Base-by-base conservation (phyloP, 2,888 invertebrate species). In the Rhagonycha fulva region DNA sequence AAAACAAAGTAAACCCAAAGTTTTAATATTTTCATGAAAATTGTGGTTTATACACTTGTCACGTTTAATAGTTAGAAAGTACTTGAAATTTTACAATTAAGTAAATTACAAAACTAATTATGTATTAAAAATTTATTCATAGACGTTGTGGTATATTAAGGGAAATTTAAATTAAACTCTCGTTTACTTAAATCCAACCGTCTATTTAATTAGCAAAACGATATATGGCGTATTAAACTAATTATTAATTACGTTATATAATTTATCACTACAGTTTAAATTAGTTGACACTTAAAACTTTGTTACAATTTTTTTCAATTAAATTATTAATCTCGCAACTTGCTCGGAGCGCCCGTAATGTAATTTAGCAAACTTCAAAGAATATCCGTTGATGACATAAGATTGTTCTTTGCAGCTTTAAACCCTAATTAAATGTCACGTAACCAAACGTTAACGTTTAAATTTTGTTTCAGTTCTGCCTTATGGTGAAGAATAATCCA, bases 381-480 rank as follows among this genome's bases (percentile, higher is more conserved):
- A 30, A 30, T 4, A 11, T 30, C 11, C 30, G 30, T 30, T 30
- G 30, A 10, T 30, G 11, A 30, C 9, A 30, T 11, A 10, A 30
- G 30, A 11, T 30, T 30, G 47, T 32, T 32, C 32, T 32, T 32
- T n/a, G 32, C 12, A 47, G 11, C 47, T 47, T 47, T n/a, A 12
- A 2, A 14, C 11, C 9, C 4, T 26, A 68, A 26, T 23, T 28
- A 68, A 26, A 68, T 26, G 24, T 30, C 30, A 30, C 28, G 32
- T 47, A 47, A n/a, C n/a, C 7, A 68, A 66, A 24, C 30, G 7
- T 9, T 72, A 19, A 62, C 24, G 30, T 19, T 14, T 14, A 9
- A 47, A 84, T 84, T 86, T 88, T 87, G 87, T 92, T 92, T 63
- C 92, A 96, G 96, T 96, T 96, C 85, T 92, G 94, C 84, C 90